Percentiles rank a stretch among this genome's conserved stretches.
These are phyloP conservation scores for Andrena bucephala DNA, from an alignment of 2,888 invertebrate species.

Conservation along the genomic window DNA sequence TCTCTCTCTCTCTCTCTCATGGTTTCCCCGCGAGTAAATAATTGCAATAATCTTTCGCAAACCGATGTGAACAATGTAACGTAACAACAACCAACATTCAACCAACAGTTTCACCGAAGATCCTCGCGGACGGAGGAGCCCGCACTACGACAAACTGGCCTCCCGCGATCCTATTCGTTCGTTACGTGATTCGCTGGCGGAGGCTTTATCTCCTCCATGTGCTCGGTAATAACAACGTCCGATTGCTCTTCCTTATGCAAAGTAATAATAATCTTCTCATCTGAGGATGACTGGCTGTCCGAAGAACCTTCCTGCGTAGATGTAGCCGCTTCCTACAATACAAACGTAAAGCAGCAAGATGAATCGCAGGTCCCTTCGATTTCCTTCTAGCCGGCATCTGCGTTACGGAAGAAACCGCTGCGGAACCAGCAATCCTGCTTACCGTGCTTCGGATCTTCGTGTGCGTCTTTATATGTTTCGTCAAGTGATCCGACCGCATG, in stretches of 20 bases:
- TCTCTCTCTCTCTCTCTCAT: not conserved
- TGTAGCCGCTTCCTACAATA: constrained; percentile 88
- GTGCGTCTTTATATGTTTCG: constrained; percentile 96
- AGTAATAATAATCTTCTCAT: constrained; percentile 92
- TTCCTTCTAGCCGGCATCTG: too few species aligned
- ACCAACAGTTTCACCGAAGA: constrained; percentile 28
- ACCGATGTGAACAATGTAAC: constrained; percentile 45
- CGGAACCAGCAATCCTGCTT: constrained; percentile 47
- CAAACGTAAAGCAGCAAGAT: constrained; percentile 66
- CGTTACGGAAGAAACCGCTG: not conserved
- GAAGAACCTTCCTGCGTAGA: constrained; percentile 91
- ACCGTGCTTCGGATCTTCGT: constrained; percentile 89
- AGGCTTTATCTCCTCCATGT: constrained; percentile 78
- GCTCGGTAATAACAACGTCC: constrained; percentile 82
- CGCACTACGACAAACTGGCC: not conserved
- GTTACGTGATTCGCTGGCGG: constrained; percentile 79
- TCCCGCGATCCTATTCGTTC: constrained; percentile 75
- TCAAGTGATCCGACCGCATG: constrained; percentile 96
- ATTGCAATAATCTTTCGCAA: constrained; percentile 47
- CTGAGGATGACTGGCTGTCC: constrained; percentile 90
- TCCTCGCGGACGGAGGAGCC: not conserved
- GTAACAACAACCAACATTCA: constrained; percentile 38
- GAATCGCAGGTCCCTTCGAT: not conserved
- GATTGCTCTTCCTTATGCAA: constrained; percentile 89
- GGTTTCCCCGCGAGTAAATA: constrained; percentile 39